Base-by-base conservation (phyloP, 1,140 invertebrate genomes). In the Papilio xuthus region DNA sequence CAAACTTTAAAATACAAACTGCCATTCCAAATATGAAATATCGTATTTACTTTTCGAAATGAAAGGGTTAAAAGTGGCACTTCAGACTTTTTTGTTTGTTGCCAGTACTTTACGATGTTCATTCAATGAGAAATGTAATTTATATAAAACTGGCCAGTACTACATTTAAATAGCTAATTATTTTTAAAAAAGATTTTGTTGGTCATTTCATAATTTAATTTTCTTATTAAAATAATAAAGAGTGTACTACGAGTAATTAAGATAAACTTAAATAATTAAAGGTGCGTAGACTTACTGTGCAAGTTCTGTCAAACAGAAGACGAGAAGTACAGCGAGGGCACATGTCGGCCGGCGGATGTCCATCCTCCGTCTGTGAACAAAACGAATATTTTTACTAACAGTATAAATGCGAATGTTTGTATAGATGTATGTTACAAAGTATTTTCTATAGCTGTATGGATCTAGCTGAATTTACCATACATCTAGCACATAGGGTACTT, bases 291-390 rank as follows among this genome's bases (percentile, higher is more conserved):
- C 89, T 91, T 83, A 92, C 90, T 86, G 84, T 87, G 87, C 80
- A 53, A 88, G 82, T 75, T 90, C 85, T 72, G 86, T 83, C 80
- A 90, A 83, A 79, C 84, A 88, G 47, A 89, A 81, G 60, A 87
- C 77, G 50, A 90, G 44, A 77, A 90, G 85, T 83, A 87, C 80
- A 82, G 89, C 79, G 77, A 90, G 85, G 85, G 87, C 89, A 78
- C 88, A 90, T 88, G 88, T 84, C 84, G 89, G 90, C 87, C 90
- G 88, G 78, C 81, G 83, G 85, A 87, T 86, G 78, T 91, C 90
- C 90, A 92, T 92, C 82, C 88, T 92, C 86, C 83, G 81, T 84
- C 90, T 92, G 90, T 8, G 15, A 92, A 91, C 77, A 87, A 86
- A 75, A 75, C 26, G 12, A 4, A 67, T 13, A 15, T n/a, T n/a